These are phyloP conservation scores for Rotaria macrura DNA, from an alignment of 2,888 invertebrate genomes.

Conservation along the genomic window DNA sequence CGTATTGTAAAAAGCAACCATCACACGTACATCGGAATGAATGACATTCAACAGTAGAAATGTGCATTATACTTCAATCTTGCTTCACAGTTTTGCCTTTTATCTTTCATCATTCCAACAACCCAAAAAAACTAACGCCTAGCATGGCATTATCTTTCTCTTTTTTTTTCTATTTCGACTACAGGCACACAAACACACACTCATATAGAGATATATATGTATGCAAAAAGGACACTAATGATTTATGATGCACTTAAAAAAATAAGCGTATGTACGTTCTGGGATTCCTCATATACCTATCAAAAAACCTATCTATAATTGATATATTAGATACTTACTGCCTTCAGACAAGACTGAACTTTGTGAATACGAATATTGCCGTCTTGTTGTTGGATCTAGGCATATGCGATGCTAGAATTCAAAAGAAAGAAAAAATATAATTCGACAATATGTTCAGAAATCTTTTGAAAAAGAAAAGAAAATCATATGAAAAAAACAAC, in stretches of 20 bases:
- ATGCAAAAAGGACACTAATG: background rate
- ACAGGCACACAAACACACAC: too few relatives aligned
- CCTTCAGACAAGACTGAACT: constrained; percentile 1
- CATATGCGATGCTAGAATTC: background rate
- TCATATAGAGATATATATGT: background rate
- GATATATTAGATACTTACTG: background rate
- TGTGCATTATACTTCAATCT: background rate
- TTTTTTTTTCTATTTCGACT: background rate
- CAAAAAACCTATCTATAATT: background rate
- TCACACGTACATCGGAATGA: background rate
- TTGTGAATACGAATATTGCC: constrained; percentile 17
- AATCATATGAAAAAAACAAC: too few relatives aligned
- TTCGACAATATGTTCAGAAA: background rate
- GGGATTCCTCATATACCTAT: background rate
- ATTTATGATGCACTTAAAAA: background rate
- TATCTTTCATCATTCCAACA: background rate
- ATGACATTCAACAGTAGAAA: background rate
- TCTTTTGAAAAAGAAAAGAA: too few relatives aligned
- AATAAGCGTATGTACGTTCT: background rate
- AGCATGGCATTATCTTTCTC: background rate
- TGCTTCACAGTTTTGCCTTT: background rate
- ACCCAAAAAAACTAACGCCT: background rate
- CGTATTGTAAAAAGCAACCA: background rate
- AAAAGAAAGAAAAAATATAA: background rate
- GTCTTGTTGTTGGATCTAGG: background rate